Base-by-base conservation (phyloP, 2,113 vertebrate species). In the Trachemys scripta region DNA sequence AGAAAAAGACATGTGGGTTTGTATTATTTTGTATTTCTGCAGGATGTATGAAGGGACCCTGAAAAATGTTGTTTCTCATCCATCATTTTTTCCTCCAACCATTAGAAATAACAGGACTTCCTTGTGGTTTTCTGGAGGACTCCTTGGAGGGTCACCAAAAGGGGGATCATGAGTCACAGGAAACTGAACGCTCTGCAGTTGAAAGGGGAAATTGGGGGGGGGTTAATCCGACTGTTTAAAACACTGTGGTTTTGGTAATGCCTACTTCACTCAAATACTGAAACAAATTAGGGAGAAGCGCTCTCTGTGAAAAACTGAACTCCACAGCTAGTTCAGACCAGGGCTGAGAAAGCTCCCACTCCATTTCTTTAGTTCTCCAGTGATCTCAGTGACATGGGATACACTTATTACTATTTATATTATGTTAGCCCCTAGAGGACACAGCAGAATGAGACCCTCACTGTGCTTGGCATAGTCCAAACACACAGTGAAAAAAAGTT, bases 11-110 rank as follows among this genome's bases (percentile, higher is more conserved):
- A 38, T 38, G 65, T 22, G 8, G 35, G 10, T 16, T 45, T 13
- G 75, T 84, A 84, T 69, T 35, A 75, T 93, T 65, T 53, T 80
- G 4, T 57, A 29, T 8, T 82, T 31, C 81, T 89, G 65, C 62
- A 19, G 7, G 27, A 0, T 75, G 7, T 79, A 24, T 42, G 35
- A n/a, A 8, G 0, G 11, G 1, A 1, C 72, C 57, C 51, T 51
- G 4, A 72, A 31, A 85, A n/a, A 59, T 47, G 47, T 78, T 0
- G 1, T 80, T 62, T 8, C 59, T 45, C 62, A 72, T 20, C 7
- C 25, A 81, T 1, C 4, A 13, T 45, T 5, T 10, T 2, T 6
- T 56, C 59, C 82, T 72, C 16, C 54, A 86, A 84, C 29, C 12
- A 47, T 29, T 20, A 42, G 90, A 62, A 45, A 50, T 54, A 29